Base-by-base conservation (phyloP, 2,888 invertebrate species). In the Sphaeridia pumilis region DNA sequence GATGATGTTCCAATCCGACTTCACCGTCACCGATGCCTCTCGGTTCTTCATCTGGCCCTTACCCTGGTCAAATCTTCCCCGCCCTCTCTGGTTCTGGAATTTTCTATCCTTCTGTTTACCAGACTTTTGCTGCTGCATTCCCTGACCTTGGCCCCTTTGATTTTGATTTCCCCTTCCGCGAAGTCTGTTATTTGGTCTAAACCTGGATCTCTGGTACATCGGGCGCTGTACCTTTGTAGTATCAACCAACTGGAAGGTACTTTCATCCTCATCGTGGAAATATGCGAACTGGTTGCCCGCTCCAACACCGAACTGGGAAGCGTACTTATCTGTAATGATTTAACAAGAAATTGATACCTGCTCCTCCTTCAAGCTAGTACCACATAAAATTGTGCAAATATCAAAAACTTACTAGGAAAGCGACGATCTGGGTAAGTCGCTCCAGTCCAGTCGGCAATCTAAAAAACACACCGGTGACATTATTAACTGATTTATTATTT, bases 221-320 rank as follows among this genome's bases (percentile, higher is more conserved):
- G 89, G 89, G 68, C 88, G 88, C 67, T 86, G 86, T 2, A 87
- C 80, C 28, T 88, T 79, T 0, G 92, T 84, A 1, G 90, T 93
- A 69, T 97, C 95, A 64, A 98, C 98, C 74, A 98, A 75, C 71
- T 97, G 97, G 80, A 98, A 99, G 47, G 90, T 87, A 63, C 88
- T 87, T 71, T 99, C 98, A 70, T 98, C 98, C 70, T 98, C 97
- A 67, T 98, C 98, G 67, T 97, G 97, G 70, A 88, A 93, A 71
- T 98, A 99, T 0, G 97, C 90, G 72, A 98, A 98, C 66, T 95
- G 95, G 67, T 85, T 92, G 62, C 89, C 87, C 58, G 67, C 67
- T 27, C 64, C 64, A 12, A 64, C 57, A 53, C 89, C 92, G 72
- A 92, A 92, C 65, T 87, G 85, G 3, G 90, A 90, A 42, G 85